Evolutionary conservation across 2,113 vertebrate genomes (phyloP), one percentile per base, ranked within the genome.

Genomic region (Cygnus buccinator): DNA sequence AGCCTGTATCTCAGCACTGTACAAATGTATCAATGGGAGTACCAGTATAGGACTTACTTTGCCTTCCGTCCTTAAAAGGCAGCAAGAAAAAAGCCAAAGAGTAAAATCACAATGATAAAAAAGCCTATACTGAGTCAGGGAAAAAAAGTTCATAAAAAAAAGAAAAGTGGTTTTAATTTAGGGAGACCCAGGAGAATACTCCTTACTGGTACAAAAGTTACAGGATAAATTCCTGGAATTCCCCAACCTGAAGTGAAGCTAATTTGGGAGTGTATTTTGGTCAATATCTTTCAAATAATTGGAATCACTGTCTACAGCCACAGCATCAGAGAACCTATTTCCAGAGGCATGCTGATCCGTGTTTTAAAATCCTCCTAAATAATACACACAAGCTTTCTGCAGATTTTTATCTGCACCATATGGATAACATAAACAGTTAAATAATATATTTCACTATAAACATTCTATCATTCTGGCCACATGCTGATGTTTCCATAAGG

Each of bases 1-100:
- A 98, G 87, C 95, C 90, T 74, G 61, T 31, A 90, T 82, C 93
- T 95, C 94, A 68, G 74, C 83, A 95, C 71, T 46, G 57, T 33
- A 87, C 17, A 57, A 71, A 67, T 63, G 74, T 66, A 57, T 66
- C 72, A 80, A 44, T 71, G 68, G 67, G 84, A 62, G 29, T 18
- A 75, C 11, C 26, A 78, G 33, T 62, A 87, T 7, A 79, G 29
- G 52, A 44, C 43, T 84, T 76, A 62, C 1, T 1, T 43, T 74
- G 37, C 55, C 41, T 91, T 48, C 68, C n/a, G 4, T 62, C 26
- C 55, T 79, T 80, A 83, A 89, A 92, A 87, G 25, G 43, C 57
- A 75, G 61, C 4, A 10, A 91, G 52, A 11, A 78, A 82, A 82
- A 88, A 72, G 29, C 39, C n/a, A 35, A 83, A 83, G 52, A 67